A percentile compares a stretch with the other conserved stretches of the same genome.
Conservation (phyloP, 1,140 invertebrate genomes). For the Anastatus disparis region DNA sequence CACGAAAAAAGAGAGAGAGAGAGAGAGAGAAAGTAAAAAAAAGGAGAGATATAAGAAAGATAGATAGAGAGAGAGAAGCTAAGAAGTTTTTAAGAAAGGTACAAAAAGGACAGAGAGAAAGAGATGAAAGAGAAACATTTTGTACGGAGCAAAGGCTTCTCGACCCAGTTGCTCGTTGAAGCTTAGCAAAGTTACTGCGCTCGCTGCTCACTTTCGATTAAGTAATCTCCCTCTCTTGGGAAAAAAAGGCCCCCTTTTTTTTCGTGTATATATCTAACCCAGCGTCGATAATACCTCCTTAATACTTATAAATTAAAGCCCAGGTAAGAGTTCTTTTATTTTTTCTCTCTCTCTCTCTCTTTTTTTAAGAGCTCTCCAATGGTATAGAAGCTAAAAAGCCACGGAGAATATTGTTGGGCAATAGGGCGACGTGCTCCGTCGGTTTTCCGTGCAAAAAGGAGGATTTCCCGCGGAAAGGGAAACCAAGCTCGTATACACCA, state of each 20-base stretch:
- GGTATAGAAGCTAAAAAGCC: too few species aligned
- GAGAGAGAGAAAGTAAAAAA: slow-evolving; percentile 2
- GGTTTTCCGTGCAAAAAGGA: slow-evolving; percentile 47
- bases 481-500: too few species aligned
- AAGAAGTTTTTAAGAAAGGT: too few species aligned
- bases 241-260: too few species aligned
- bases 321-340: slow-evolving; percentile 48
- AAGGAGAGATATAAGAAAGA: too few species aligned
- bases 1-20: background rate
- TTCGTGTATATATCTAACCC: too few species aligned
- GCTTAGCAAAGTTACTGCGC: slow-evolving; percentile 49
- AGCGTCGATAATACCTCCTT: slow-evolving; percentile 49
- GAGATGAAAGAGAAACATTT: background rate
- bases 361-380: slow-evolving; percentile 36
- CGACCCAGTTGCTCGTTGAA: slow-evolving; percentile 57
- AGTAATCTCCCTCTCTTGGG: slow-evolving; percentile 50
- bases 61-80: too few species aligned
- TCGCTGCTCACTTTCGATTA: slow-evolving; percentile 58
- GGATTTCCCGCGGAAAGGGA: slow-evolving; percentile 41
- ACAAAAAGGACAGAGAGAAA: too few species aligned
- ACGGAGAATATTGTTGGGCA: slow-evolving; percentile 45
- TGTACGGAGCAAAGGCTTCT: slow-evolving; percentile 42
- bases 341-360: too few species aligned
- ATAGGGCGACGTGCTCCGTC: slow-evolving; percentile 45
- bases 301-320: slow-evolving; percentile 53